Base-by-base conservation (phyloP, 37 sponge, comb jelly and placozoan genomes). In the Halisarca cf. caerulea region DNA sequence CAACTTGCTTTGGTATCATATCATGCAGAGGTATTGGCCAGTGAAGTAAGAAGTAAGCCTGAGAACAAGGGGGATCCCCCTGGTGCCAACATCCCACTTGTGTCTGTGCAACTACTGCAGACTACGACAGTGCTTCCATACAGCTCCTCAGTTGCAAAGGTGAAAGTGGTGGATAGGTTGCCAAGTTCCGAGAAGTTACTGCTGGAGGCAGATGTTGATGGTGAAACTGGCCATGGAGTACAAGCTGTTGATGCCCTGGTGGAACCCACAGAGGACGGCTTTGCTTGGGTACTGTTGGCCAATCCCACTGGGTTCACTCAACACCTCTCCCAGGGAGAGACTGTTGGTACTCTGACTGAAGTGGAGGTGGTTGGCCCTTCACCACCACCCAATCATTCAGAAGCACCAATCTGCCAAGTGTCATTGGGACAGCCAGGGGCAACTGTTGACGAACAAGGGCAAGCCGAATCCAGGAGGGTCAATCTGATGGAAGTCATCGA, bases 1-100 rank as follows among this genome's bases (percentile, higher is more conserved):
- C 89, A 89, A 20, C 74, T 89, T 2, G 89, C 85, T 4, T 61
- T 89, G 2, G 35, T 89, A 21, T n/a, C 73, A 0, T 89, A 89
- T 44, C 81, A 89, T 42, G 77, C 85, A 0, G 62, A 36, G 28
- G 83, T 88, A 3, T 14, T 37, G 77, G 44, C 15, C 9, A 37
- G 77, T 38, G 7, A 42, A 36, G 77, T 38, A 25, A 24, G 77
- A 23, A 62, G 30, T 6, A 27, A 23, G 23, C 64, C 30, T 27
- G 11, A 6, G 11, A 5, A 4, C 4, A 23, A 7, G 25, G 15
- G 4, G 6, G 64, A 62, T 6, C 18, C 6, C 15, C 18, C 30
- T 6, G 23, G 23, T 20, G 30, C 64, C 23, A 23, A 62, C 18
- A 32, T 59, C 47, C 59, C 81, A 9, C 2, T 33, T 4, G 64